These are phyloP conservation scores for Poeciliopsis presidionis DNA, from an alignment of 2,797 vertebrate genomes.

Conservation along the genomic window DNA sequence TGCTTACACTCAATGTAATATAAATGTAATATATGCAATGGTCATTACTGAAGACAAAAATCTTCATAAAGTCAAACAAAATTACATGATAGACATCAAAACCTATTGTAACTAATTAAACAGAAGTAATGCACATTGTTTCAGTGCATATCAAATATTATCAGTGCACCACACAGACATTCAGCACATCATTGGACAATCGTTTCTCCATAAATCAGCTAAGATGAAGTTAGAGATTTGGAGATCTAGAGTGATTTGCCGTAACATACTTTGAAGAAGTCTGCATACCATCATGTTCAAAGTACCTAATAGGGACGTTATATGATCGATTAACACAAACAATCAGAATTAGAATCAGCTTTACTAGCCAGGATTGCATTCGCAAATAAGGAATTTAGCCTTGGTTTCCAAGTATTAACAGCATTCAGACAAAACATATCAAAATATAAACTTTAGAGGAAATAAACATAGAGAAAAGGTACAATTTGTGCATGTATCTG, in stretches of 20 bases:
- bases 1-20: slow-evolving; percentile 15
- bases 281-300: background rate
- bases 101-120: slow-evolving; percentile 22
- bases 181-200: background rate
- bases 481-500: background rate
- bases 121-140: background rate
- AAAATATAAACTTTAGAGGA: background rate
- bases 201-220: background rate
- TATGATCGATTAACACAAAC: too few relatives aligned
- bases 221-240: background rate
- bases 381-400: too few relatives aligned
- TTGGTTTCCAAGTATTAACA: too few relatives aligned
- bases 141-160: background rate
- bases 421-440: background rate
- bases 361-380: too few relatives aligned
- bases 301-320: too few relatives aligned
- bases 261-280: background rate
- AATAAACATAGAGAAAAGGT: background rate
- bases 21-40: slow-evolving; percentile 23
- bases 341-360: too few relatives aligned
- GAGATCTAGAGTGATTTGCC: background rate
- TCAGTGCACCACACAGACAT: background rate
- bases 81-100: slow-evolving; percentile 10
- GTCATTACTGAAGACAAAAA: slow-evolving; percentile 22
- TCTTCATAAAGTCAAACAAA: slow-evolving; percentile 27